phyloP scores from a whole-genome alignment of 2,888 invertebrate species.

The Erynnis tages region DNA sequence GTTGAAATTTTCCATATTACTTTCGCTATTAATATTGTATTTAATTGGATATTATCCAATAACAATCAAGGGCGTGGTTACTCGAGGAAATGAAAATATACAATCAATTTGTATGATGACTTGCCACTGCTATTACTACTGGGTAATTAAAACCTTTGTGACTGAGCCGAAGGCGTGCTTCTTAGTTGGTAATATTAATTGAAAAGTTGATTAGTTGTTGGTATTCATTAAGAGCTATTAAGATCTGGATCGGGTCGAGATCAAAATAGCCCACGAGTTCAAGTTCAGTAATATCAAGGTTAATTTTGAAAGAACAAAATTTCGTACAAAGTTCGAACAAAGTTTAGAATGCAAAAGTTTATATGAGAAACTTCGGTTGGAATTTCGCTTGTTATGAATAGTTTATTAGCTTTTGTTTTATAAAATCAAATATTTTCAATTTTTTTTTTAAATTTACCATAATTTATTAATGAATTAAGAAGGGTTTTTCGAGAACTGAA shows the following conservation, averaged over 20 bases:
- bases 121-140: background rate
- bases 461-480: too few species aligned
- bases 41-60: too few species aligned
- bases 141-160: conserved; percentile 11
- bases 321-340: background rate
- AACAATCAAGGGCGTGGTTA: too few species aligned
- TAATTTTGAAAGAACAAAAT: background rate
- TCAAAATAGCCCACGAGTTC: background rate
- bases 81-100: too few species aligned
- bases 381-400: too few species aligned
- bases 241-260: background rate
- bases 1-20: too few species aligned
- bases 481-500: too few species aligned
- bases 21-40: too few species aligned
- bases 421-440: too few species aligned
- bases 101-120: background rate
- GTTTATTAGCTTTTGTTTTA: too few species aligned
- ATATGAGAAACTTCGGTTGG: too few species aligned
- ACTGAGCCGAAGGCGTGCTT: conserved; percentile 1
- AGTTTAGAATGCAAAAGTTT: background rate
- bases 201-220: conserved; percentile 4
- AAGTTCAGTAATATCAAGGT: background rate
- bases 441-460: too few species aligned
- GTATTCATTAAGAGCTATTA: conserved; percentile 1
- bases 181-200: conserved; percentile 6